These are phyloP conservation scores for Scaeva pyrastri DNA, from an alignment of 2,888 invertebrate genomes.

Conservation along the genomic window DNA sequence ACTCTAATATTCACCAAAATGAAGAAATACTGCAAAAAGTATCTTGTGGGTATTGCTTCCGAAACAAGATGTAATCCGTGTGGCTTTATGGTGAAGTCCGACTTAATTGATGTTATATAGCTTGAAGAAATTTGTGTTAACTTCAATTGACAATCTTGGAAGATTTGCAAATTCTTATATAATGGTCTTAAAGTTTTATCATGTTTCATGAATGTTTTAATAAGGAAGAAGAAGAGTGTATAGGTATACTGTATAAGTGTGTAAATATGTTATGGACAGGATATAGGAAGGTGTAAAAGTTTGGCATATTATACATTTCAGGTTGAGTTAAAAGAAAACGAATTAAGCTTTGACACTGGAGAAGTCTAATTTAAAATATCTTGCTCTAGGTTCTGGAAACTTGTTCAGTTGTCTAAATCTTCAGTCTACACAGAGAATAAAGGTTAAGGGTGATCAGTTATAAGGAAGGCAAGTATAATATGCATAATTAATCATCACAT, in stretches of 20 bases:
- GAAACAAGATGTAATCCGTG: slow-evolving; percentile 59
- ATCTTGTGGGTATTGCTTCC: slow-evolving; percentile 30
- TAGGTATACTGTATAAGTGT: no score
- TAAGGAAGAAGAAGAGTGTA: background rate
- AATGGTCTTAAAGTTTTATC: slow-evolving; percentile 21
- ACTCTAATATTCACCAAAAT: background rate
- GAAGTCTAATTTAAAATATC: background rate
- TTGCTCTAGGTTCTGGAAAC: background rate
- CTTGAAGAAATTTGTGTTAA: slow-evolving; percentile 22
- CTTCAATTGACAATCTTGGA: slow-evolving; percentile 23
- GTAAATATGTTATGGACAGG: no score
- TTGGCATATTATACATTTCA: slow-evolving; percentile 1
- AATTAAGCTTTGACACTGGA: background rate
- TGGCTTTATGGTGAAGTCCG: slow-evolving; percentile 66
- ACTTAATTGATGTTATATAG: slow-evolving; percentile 69
- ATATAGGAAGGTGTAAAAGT: background rate
- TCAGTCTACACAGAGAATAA: background rate
- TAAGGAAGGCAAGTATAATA: no score
- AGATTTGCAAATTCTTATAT: slow-evolving; percentile 15
- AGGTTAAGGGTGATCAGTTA: no score
- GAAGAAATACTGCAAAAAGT: slow-evolving; percentile 15
- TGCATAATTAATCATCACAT: no score
- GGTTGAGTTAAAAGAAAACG: background rate
- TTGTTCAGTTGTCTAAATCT: background rate
- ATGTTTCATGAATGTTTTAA: slow-evolving; percentile 5